Conservation (phyloP, 2,797 vertebrate species). For the Salarias fasciatus region DNA sequence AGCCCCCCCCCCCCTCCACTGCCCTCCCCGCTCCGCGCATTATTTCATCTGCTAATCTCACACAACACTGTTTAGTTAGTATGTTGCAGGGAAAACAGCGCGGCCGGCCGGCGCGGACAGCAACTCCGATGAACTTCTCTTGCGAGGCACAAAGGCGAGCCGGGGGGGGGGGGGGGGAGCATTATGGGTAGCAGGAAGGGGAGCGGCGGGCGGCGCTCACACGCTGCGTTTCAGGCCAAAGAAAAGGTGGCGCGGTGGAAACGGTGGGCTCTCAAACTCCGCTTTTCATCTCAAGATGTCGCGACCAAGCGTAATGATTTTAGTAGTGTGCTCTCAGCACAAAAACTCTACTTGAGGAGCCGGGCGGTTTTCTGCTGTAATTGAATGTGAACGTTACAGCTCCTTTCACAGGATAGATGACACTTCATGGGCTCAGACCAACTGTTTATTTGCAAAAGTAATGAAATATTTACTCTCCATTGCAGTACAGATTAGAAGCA, state of each 20-base stretch:
- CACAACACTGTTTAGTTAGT: slow-evolving; percentile 76
- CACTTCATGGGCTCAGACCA: slow-evolving; percentile 95
- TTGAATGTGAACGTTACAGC: slow-evolving; percentile 72
- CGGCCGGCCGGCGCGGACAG: slow-evolving; percentile 23
- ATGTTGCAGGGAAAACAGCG: slow-evolving; percentile 64
- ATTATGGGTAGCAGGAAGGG: slow-evolving; percentile 15
- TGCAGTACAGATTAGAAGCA: slow-evolving; percentile 97
- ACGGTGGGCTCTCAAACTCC: slow-evolving; percentile 54
- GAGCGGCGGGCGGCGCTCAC: neutral
- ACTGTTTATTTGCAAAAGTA: slow-evolving; percentile 99
- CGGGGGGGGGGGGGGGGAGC: neutral
- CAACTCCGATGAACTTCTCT: slow-evolving; percentile 46
- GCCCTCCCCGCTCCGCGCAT: slow-evolving; percentile 72
- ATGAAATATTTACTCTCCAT: slow-evolving; percentile 99
- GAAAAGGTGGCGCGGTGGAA: slow-evolving; percentile 67
- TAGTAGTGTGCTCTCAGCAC: slow-evolving; percentile 63
- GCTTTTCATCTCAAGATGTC: slow-evolving; percentile 74
- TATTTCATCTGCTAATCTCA: slow-evolving; percentile 86
- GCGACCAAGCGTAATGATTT: slow-evolving; percentile 71
- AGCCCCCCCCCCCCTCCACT: slow-evolving; percentile 25
- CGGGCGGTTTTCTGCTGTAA: slow-evolving; percentile 62
- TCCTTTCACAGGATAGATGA: slow-evolving; percentile 86
- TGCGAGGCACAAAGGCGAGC: slow-evolving; percentile 5
- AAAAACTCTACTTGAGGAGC: slow-evolving; percentile 69
- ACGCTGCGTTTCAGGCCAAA: slow-evolving; percentile 36